phyloP scores from a whole-genome alignment of 2,888 invertebrate genomes.

The Sesia apiformis region DNA sequence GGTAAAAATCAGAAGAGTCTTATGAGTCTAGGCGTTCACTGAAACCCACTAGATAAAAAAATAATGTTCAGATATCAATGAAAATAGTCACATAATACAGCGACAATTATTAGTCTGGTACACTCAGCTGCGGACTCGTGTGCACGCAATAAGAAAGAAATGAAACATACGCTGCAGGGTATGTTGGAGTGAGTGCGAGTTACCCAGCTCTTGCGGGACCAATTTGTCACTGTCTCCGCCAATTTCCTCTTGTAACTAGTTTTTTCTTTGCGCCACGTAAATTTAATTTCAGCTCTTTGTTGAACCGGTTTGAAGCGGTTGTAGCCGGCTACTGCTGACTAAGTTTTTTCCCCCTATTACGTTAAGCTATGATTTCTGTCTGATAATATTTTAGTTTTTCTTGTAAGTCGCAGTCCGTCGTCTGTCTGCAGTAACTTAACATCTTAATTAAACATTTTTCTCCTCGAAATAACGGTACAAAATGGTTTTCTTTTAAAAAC shows the following conservation, averaged over 20 bases:
- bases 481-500: too few species aligned
- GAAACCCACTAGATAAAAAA: too few species aligned
- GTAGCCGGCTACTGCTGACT: conserved; percentile 25
- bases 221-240: conserved; percentile 71
- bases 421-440: too few species aligned
- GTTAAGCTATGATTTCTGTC: too few species aligned
- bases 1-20: too few species aligned
- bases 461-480: too few species aligned
- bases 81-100: not conserved
- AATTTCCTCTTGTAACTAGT: conserved; percentile 72
- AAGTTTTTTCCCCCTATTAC: conserved; percentile 5
- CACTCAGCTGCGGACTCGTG: conserved; percentile 16
- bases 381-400: too few species aligned
- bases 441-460: too few species aligned
- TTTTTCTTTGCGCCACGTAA: conserved; percentile 69
- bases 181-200: conserved; percentile 30
- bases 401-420: too few species aligned
- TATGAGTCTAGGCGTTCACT: too few species aligned
- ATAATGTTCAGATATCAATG: too few species aligned
- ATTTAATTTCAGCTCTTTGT: conserved; percentile 69
- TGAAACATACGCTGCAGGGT: conserved; percentile 23
- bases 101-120: not conserved
- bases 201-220: conserved; percentile 52
- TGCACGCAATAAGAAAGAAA: conserved; percentile 25
- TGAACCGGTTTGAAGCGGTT: conserved; percentile 49